A percentile compares a stretch with the other conserved stretches of the same genome.
Conservation (phyloP, 30 jellyfish, hydroid and myxozoan genomes). For the Nemopilema nomurai region DNA sequence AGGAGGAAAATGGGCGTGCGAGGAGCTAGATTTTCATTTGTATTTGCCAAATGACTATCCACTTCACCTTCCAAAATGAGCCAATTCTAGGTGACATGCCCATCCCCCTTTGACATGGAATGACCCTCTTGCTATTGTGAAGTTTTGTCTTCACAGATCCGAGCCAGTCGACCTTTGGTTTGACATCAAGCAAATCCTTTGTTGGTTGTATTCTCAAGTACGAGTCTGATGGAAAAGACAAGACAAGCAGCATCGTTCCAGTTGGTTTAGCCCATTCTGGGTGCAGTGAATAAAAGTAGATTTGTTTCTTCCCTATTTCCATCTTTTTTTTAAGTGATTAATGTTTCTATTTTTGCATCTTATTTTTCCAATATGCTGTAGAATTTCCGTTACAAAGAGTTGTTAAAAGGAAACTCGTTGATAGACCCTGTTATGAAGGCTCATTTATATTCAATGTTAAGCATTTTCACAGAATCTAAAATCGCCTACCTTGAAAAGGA, state of each 20-base stretch:
- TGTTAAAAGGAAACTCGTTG: too few relatives aligned
- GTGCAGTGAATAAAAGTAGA: not conserved
- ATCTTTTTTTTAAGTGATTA: not conserved
- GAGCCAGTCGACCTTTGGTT: not conserved
- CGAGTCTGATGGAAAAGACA: slow-evolving; percentile 10
- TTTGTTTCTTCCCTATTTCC: not conserved
- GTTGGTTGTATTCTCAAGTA: slow-evolving; percentile 8
- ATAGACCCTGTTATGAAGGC: too few relatives aligned
- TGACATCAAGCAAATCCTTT: not conserved
- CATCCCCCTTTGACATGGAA: not conserved
- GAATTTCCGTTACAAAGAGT: not conserved
- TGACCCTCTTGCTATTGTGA: not conserved
- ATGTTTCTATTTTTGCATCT: not conserved
- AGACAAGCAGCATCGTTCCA: not conserved
- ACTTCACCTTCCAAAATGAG: too few relatives aligned
- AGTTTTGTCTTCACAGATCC: too few relatives aligned
- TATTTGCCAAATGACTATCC: too few relatives aligned
- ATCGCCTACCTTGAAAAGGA: too few relatives aligned
- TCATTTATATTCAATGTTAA: too few relatives aligned
- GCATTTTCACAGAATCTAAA: too few relatives aligned
- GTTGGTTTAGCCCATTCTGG: not conserved
- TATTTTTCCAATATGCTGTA: not conserved
- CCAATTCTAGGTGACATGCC: not conserved
- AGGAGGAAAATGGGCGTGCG: too few relatives aligned
- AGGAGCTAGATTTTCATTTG: too few relatives aligned